Base-by-base conservation (phyloP, 2,113 vertebrate species). In the Hemicordylus capensis region DNA sequence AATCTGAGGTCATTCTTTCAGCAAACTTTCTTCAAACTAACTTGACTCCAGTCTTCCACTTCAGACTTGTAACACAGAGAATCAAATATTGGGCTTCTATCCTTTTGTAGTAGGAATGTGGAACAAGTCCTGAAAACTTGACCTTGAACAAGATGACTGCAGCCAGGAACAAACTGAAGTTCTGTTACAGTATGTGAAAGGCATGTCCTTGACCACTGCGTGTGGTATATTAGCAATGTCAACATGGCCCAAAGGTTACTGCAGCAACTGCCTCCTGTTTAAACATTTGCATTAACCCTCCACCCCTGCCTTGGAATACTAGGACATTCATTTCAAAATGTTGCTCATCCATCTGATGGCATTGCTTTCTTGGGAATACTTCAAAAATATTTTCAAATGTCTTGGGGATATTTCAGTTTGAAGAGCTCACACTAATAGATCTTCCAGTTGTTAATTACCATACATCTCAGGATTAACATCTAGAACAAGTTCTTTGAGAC, bases 111-210 rank as follows among this genome's bases (percentile, higher is more conserved):
- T 83, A 20, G 51, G 37, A 76, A 37, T 72, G 59, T 75, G 58
- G 64, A 84, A 44, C 63, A 85, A 31, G 81, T 73, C 58, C 51
- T 12, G 1, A 90, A 89, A 87, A 84, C 42, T 80, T 93, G 89
- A 80, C 66, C 79, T 86, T 67, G n/a, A 91, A 46, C 81, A 88
- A 85, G 82, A 76, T 82, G 77, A 92, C 6, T 58, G 64, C 64
- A 79, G 85, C 85, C 91, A 92, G 82, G 86, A 92, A 83, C 79
- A 84, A 89, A 88, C 0, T 74, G 72, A 87, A 72, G 72, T 81
- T 84, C 85, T 80, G 48, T 34, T 82, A 75, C 84, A 84, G 80
- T 86, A 51, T 85, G 82, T 85, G 75, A 86, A 87, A 87, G 54
- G 75, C 11, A 4, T 80, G 90, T 88, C 56, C 39, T 34, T 90